Conservation (phyloP, 2,888 invertebrate species). For the Bombylius discolor region DNA sequence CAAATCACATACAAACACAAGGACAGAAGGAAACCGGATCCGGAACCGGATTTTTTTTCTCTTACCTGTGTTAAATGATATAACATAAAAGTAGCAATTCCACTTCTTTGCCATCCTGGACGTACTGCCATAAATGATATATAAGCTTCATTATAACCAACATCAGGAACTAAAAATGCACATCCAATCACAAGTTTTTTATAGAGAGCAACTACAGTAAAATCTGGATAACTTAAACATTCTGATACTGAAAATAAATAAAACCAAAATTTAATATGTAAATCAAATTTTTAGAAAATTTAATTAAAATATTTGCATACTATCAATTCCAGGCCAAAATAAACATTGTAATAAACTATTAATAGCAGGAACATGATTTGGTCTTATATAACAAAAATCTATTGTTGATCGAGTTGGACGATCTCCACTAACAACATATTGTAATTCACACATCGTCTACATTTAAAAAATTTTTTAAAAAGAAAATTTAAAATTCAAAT, state of each 20-base stretch:
- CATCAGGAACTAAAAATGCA: conserved; percentile 79
- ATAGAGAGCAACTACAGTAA: conserved; percentile 77
- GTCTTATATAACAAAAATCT: conserved; percentile 77
- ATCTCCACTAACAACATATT: conserved; percentile 30
- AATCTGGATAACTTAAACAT: conserved; percentile 81
- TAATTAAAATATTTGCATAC: conserved; percentile 42
- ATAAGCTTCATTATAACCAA: conserved; percentile 69
- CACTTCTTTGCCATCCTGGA: conserved; percentile 72
- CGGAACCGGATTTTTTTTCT: not conserved
- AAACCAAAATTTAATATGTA: not conserved
- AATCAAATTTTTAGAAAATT: no score
- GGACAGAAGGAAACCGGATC: no score
- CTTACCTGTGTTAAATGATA: conserved; percentile 76
- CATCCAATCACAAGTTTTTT: conserved; percentile 75
- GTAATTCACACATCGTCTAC: conserved; percentile 39
- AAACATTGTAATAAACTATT: conserved; percentile 69
- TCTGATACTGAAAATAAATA: conserved; percentile 54
- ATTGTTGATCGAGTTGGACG: conserved; percentile 46
- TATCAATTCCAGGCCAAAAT: conserved; percentile 89
- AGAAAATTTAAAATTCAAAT: conserved; percentile 36
- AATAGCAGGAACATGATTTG: conserved; percentile 77
- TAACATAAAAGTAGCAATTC: conserved; percentile 79
- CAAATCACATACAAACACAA: no score
- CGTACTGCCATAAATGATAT: conserved; percentile 80
- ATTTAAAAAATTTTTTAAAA: not conserved